phyloP scores from a whole-genome alignment of 1,140 invertebrate genomes.

The Trichogramma pretiosum region DNA sequence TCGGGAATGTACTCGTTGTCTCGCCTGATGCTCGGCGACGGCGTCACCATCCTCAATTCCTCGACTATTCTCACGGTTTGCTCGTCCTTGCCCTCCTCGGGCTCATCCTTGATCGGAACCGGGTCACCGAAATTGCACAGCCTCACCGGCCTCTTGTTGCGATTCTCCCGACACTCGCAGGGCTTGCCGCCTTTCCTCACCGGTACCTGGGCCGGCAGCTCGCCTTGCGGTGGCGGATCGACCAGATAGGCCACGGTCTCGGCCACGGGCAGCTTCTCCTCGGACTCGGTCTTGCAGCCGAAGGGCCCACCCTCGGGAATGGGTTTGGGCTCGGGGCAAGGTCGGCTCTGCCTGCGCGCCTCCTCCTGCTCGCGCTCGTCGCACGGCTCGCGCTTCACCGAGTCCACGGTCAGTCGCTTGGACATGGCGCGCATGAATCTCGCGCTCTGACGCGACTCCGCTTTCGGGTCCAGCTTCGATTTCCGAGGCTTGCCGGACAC shows the following conservation, averaged over 20 bases:
- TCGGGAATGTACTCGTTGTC: slow-evolving; percentile 35
- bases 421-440: not conserved
- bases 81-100: slow-evolving; percentile 1
- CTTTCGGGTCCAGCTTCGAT: not conserved
- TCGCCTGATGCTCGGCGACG: slow-evolving; percentile 25
- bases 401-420: too few relatives aligned
- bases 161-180: slow-evolving; percentile 31
- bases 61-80: slow-evolving; percentile 22
- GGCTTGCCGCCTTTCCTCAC: slow-evolving; percentile 23
- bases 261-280: slow-evolving; percentile 23
- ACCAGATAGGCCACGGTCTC: slow-evolving; percentile 28
- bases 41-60: slow-evolving; percentile 26
- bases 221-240: slow-evolving; percentile 22
- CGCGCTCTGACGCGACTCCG: not conserved
- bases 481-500: not conserved
- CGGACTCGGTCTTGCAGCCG: slow-evolving; percentile 25
- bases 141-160: slow-evolving; percentile 27
- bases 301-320: slow-evolving; percentile 20
- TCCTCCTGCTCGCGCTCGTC: not conserved
- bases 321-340: too few relatives aligned
- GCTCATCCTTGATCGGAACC: not conserved
- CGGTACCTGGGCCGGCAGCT: slow-evolving; percentile 22
- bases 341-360: too few relatives aligned
- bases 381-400: not conserved
- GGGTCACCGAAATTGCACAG: slow-evolving; percentile 22